These are phyloP conservation scores for Procavia capensis DNA, from an alignment of 2,113 vertebrate genomes.

Conservation along the genomic window DNA sequence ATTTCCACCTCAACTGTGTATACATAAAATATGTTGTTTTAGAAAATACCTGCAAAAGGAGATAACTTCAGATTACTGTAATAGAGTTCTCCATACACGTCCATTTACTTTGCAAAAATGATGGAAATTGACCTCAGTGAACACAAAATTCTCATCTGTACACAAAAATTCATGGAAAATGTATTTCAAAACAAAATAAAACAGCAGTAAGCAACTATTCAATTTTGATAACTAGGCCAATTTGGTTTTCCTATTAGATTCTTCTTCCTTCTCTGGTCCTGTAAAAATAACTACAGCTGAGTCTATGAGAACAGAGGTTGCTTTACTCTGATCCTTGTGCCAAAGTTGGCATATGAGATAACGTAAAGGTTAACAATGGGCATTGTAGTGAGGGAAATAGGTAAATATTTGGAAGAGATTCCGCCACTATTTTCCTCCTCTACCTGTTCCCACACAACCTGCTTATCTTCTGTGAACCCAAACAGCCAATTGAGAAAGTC, in stretches of 20 bases:
- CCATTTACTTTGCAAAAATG: neutral
- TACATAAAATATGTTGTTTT: neutral
- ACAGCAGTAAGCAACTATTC: neutral
- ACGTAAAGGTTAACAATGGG: fast-evolving
- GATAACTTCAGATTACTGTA: neutral
- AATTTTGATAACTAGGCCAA: neutral
- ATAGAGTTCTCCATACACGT: neutral
- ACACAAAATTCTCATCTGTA: neutral
- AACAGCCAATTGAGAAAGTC: neutral
- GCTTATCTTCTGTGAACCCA: neutral
- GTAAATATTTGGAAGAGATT: fast-evolving
- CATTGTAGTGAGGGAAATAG: fast-evolving
- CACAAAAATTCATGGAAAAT: neutral
- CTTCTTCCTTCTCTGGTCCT: neutral
- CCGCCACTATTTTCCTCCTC: fast-evolving
- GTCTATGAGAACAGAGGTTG: neutral
- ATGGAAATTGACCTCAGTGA: neutral
- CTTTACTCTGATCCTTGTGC: neutral
- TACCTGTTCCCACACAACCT: no score
- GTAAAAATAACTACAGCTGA: neutral
- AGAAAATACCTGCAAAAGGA: neutral
- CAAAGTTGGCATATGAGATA: fast-evolving
- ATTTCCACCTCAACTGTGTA: neutral
- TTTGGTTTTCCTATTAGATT: neutral
- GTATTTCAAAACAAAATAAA: neutral